Evolutionary conservation across 2,797 vertebrate genomes (phyloP), one percentile per base, ranked within the genome.

Genomic region (Paguma larvata): DNA sequence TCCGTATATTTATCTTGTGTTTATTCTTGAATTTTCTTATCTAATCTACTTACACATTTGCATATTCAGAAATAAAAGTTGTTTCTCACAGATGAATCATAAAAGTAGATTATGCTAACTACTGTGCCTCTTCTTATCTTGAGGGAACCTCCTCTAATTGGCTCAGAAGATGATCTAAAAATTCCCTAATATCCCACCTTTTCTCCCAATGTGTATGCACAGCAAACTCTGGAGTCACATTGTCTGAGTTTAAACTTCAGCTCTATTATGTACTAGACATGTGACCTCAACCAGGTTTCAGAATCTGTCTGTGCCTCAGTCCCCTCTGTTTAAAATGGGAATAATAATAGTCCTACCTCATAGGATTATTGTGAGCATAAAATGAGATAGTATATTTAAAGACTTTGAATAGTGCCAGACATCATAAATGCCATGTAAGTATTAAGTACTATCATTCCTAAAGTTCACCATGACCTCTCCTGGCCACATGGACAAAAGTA

Each of bases 11-110:
- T 77, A 65, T 80, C 51, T 87, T 85, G 25, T 48, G 53, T 67
- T 89, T 94, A 63, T 70, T 83, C 63, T 95, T 90, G 14, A 10
- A 6, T 48, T 96, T 96, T 96, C 41, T 86, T 59, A 41, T n/a
- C 4, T 79, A 91, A 46, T 30, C 10, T 23, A 73, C 25, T 85
- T 16, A 51, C 12, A 30, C 27, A 19, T 82, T 93, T 95, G 18
- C 44, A 93, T 90, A 59, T 56, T 94, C 56, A 97, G 86, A 96
- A 94, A 30, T 32, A 87, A 79, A 89, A 92, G 86, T 65, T 23
- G 16, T 84, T 96, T 84, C 44, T 85, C 72, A 96, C 27, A 84
- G 10, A 14, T 85, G 7, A 89, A 68, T 63, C 77, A 70, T 84
- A 16, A 95, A 97, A 97, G 46, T 67, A 67, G 2, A 44, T 51